Evolutionary conservation across 2,888 invertebrate genomes (phyloP), one percentile per base, ranked within the genome.

Genomic region (Caradrina clavipalpis): DNA sequence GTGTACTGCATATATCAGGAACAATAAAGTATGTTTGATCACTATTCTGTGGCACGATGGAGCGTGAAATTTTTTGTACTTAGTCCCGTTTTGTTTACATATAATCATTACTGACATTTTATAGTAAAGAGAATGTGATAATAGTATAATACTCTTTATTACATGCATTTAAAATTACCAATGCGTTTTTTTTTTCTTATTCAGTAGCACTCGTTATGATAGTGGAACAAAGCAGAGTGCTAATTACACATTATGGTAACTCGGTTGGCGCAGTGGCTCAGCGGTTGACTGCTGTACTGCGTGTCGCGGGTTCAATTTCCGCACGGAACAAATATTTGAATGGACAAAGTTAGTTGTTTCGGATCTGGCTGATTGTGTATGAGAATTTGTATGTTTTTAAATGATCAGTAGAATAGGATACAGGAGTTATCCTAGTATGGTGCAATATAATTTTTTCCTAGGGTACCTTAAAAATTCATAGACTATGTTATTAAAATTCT

Each of bases 21-120:
- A 78, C 64, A 73, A 74, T 70, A 73, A 56, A 74, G 73, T 62
- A 62, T 53, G 51, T 72, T 47, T 49, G 65, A 63, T 47, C 8
- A 50, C 15, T 51, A 72, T 49, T 31, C 61, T 69, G 53, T 66
- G 63, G 42, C 55, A 60, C 53, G 67, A 57, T 70, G n/a, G 26
- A 69, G 80, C 72, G 82, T 83, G 76, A 80, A 68, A 0, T 55
- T 81, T 81, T 79, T 82, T 79, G 66, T 47, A n/a, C 2, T 2
- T 15, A 19, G 58, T 65, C 54, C 57, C n/a, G 49, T 73, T 73
- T 64, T 67, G 53, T 54, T n/a, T 73, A 68, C 58, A 65, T 80
- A 56, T 69, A 65, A 82, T 81, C 57, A 68, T 74, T 65, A 65
- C 71, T 82, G 80, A 73, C 82, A 82, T 81, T 82, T 79, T 50